These are phyloP conservation scores for Halcyon malimbica DNA, from an alignment of 2,113 vertebrate genomes.

Conservation along the genomic window DNA sequence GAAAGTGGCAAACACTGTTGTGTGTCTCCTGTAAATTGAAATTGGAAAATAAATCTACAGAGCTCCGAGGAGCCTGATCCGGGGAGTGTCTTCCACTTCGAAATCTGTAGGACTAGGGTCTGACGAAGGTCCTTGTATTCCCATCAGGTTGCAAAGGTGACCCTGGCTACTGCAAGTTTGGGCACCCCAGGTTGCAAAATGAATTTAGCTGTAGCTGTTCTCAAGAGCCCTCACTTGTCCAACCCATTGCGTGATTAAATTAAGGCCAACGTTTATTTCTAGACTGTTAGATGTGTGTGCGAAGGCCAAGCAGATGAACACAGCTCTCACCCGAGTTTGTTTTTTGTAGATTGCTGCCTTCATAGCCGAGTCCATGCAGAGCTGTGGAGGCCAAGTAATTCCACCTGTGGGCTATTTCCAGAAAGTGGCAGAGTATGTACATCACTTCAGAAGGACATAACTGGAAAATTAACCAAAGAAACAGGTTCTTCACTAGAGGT, in stretches of 20 bases:
- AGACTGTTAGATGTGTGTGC: conserved; percentile 27
- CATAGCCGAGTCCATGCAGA: conserved; percentile 97
- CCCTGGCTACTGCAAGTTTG: conserved; percentile 51
- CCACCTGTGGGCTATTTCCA: conserved; percentile 96
- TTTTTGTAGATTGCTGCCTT: conserved; percentile 93
- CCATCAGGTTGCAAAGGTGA: neutral
- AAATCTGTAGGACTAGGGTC: neutral
- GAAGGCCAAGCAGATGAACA: neutral
- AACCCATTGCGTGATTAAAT: neutral
- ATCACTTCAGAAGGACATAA: neutral
- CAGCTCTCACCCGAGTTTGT: conserved; percentile 73
- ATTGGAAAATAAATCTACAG: neutral
- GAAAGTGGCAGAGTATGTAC: conserved; percentile 96
- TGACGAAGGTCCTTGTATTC: neutral
- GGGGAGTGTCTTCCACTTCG: neutral
- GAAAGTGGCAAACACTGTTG: neutral
- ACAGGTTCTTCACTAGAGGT: neutral
- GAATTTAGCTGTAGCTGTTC: conserved; percentile 13
- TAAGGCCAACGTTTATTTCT: conserved; percentile 2
- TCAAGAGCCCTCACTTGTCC: conserved; percentile 1
- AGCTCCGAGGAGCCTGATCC: neutral
- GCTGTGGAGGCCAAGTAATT: conserved; percentile 96
- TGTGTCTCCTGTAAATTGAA: neutral
- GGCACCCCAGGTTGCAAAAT: conserved; percentile 26
- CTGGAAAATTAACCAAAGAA: neutral